Base-by-base conservation (phyloP, 2,888 invertebrate genomes). In the Lasioglossum calceatum region DNA sequence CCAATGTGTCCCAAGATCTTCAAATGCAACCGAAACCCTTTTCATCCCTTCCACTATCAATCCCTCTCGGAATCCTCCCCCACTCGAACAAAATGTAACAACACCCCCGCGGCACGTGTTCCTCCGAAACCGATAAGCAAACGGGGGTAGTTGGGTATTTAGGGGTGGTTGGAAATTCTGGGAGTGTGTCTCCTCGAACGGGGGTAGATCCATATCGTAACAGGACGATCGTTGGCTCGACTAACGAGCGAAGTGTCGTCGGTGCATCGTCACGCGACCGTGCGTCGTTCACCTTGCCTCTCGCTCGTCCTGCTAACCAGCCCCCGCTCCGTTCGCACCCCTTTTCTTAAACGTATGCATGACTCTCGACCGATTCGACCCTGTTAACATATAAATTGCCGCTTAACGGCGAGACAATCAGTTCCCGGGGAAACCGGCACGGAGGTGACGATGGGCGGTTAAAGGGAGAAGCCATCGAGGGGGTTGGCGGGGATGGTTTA, bases 351-450 rank as follows among this genome's bases (percentile, higher is more conserved):
- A 92, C 91, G 89, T 94, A 94, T 93, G 93, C 94, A 93, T 93
- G 93, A 93, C 94, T 93, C 93, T 92, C 91, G 92, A 91, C 92
- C 93, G 93, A 94, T 93, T 93, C 92, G 92, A 87, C 84, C 92
- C 92, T 92, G 93, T 94, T 94, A 94, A 94, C 94, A 94, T 94
- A 94, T 94, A 94, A 94, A 95, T 95, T 94, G 94, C 93, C 93
- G 92, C 92, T 93, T 93, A 93, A 92, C 92, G 90, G 90, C 81
- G 92, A 88, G 92, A 93, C 93, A 94, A 94, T 93, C 92, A 91
- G 93, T 92, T 92, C 87, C 80, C 84, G 73, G 81, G 86, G 77
- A 73, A 82, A 74, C 72, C 74, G 72, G 76, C 80, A 77, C 82
- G 74, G 85, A 90, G 86, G 86, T 87, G 89, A 87, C 80, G 91